Percentiles rank a stretch among this genome's conserved stretches.
Evolutionary conservation across 2,797 vertebrate genomes (phyloP).

Genomic region (Nannoperca australis): DNA sequence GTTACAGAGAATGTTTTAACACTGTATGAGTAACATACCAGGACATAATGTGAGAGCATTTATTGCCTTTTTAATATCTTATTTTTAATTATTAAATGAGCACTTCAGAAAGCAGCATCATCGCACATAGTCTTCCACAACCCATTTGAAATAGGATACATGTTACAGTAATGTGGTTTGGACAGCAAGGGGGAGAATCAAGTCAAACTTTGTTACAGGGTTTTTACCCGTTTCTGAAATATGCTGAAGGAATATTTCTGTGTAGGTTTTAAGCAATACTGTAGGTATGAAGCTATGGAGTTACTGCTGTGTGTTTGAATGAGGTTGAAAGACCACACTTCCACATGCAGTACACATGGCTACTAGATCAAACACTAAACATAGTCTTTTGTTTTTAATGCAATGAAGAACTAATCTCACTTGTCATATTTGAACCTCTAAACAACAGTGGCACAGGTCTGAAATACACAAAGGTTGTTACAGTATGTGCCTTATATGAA

Average conservation of each 20-base stretch:
- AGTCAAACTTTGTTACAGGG: slow-evolving; percentile 42
- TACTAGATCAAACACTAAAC: slow-evolving; percentile 66
- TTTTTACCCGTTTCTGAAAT: slow-evolving; percentile 40
- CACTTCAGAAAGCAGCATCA: slow-evolving; percentile 58
- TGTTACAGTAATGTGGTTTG: slow-evolving; percentile 55
- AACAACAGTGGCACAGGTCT: slow-evolving; percentile 48
- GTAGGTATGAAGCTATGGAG: slow-evolving; percentile 45
- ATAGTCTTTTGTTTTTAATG: slow-evolving; percentile 31
- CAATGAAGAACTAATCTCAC: slow-evolving; percentile 56
- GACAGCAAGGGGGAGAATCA: slow-evolving; percentile 31
- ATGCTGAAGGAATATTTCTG: slow-evolving; percentile 56
- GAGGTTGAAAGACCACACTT: slow-evolving; percentile 36
- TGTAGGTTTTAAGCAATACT: slow-evolving; percentile 59
- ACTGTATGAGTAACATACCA: slow-evolving; percentile 72
- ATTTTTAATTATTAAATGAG: slow-evolving; percentile 53
- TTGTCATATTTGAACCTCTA: slow-evolving; percentile 47
- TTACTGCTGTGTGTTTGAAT: slow-evolving; percentile 55
- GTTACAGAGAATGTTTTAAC: slow-evolving; percentile 73
- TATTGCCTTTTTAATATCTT: slow-evolving; percentile 47
- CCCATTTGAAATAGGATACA: slow-evolving; percentile 38
- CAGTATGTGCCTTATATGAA: slow-evolving; percentile 77
- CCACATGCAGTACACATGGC: slow-evolving; percentile 36
- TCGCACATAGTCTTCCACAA: slow-evolving; percentile 41
- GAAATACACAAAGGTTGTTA: slow-evolving; percentile 44
- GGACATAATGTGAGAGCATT: slow-evolving; percentile 54